Evolutionary conservation across 2,888 invertebrate species (phyloP).

Genomic region (Amphipoea lucens): DNA sequence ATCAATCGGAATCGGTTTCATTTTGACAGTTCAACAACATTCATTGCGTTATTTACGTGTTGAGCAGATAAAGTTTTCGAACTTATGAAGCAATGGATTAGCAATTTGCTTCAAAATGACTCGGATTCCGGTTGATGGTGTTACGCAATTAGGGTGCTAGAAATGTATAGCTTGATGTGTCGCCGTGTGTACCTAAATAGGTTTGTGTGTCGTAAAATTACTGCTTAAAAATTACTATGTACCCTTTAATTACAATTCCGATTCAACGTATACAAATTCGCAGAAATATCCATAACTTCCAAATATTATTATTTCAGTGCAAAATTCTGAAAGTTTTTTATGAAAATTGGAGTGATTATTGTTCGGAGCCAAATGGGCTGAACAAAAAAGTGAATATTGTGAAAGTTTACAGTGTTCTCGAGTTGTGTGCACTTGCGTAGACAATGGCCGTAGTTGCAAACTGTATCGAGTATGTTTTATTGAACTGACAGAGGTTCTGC

Average conservation of each 20-base stretch:
- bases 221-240: too few species aligned
- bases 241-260: neutral
- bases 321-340: conserved; percentile 28
- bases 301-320: neutral
- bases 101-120: too few species aligned
- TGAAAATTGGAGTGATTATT: conserved; percentile 20
- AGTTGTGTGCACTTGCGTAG: conserved; percentile 20
- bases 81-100: too few species aligned
- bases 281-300: neutral
- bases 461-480: conserved; percentile 40
- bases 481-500: neutral
- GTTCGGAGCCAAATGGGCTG: conserved; percentile 34
- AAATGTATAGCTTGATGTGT: too few species aligned
- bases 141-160: too few species aligned
- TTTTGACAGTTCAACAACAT: too few species aligned
- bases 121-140: too few species aligned
- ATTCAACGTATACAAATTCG: neutral
- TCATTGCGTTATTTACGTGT: too few species aligned
- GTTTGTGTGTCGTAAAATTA: neutral
- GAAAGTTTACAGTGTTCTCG: conserved; percentile 33
- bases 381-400: conserved; percentile 39
- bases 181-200: neutral
- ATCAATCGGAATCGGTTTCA: too few species aligned
- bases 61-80: too few species aligned
- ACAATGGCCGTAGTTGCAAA: conserved; percentile 24